A percentile compares a stretch with the other conserved stretches of the same genome.
phyloP scores from a whole-genome alignment of 2,888 invertebrate genomes.

The Eudemis profundana region DNA sequence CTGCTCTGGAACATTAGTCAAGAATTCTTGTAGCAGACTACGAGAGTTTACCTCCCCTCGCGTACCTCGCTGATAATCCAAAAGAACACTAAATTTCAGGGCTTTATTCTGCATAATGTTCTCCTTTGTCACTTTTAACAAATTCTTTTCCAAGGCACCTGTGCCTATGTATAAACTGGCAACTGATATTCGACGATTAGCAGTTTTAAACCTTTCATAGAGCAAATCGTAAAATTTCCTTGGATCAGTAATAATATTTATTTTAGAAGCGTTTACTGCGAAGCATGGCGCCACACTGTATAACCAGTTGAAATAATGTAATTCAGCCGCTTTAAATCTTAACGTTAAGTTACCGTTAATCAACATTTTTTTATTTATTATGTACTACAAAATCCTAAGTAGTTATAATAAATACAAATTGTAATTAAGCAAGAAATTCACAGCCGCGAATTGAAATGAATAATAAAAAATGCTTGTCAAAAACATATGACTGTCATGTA shows the following conservation, averaged over 20 bases:
- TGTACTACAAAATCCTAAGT: background rate
- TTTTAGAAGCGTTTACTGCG: constrained; percentile 87
- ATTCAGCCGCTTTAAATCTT: constrained; percentile 71
- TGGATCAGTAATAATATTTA: constrained; percentile 91
- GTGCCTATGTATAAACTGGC: constrained; percentile 98
- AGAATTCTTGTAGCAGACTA: constrained; percentile 90
- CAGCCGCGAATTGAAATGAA: no score
- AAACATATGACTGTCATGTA: constrained; percentile 25
- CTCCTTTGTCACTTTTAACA: constrained; percentile 89
- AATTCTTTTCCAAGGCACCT: constrained; percentile 91
- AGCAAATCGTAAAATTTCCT: constrained; percentile 90
- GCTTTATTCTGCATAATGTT: constrained; percentile 83
- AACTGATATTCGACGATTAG: constrained; percentile 90
- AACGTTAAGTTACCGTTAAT: constrained; percentile 65
- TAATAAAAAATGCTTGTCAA: constrained; percentile 25
- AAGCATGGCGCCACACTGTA: constrained; percentile 88
- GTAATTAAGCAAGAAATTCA: constrained; percentile 1
- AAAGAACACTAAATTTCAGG: constrained; percentile 90
- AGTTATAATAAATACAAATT: background rate
- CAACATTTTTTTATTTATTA: constrained; percentile 54
- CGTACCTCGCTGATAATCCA: constrained; percentile 96
- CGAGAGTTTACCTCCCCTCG: constrained; percentile 91
- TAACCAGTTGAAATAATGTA: constrained; percentile 87
- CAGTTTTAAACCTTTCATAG: constrained; percentile 87
- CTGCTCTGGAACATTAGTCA: constrained; percentile 85